These are phyloP conservation scores for Gasterosteus aculeatus DNA, from an alignment of 2,113 vertebrate species.

Conservation along the genomic window DNA sequence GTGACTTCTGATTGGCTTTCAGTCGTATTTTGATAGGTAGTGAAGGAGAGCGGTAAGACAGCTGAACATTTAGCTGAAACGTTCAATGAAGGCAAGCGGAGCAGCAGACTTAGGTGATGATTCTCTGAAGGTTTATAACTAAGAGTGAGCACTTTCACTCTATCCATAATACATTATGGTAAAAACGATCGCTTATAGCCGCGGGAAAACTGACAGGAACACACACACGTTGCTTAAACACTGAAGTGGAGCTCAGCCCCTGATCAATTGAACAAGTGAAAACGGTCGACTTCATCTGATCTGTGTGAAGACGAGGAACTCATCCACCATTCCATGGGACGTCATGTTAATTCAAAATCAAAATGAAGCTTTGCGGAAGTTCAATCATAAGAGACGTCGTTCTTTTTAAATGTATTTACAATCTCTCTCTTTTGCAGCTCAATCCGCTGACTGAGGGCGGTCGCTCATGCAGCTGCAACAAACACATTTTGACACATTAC, in stretches of 20 bases:
- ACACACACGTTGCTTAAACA: background rate
- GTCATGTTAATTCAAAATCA: background rate
- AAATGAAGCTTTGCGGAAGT: background rate
- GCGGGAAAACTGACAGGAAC: background rate
- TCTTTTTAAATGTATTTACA: background rate
- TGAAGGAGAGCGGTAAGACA: background rate
- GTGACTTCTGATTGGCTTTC: background rate
- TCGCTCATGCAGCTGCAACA: background rate
- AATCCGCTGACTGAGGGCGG: background rate
- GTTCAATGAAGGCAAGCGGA: background rate
- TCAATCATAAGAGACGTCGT: background rate
- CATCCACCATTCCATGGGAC: background rate
- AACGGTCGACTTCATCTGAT: slow-evolving; percentile 14
- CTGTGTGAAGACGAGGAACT: background rate
- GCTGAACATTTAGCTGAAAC: background rate
- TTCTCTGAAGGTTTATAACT: background rate
- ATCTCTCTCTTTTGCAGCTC: background rate
- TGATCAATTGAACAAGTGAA: slow-evolving; percentile 10
- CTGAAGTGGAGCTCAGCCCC: background rate
- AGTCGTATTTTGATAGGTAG: background rate
- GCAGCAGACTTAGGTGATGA: background rate
- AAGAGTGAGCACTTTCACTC: background rate
- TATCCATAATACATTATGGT: background rate
- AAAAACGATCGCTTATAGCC: background rate
- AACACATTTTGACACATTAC: background rate